These are phyloP conservation scores for Lepetodrilus schrolli DNA, from an alignment of 2,888 invertebrate species.

Conservation along the genomic window DNA sequence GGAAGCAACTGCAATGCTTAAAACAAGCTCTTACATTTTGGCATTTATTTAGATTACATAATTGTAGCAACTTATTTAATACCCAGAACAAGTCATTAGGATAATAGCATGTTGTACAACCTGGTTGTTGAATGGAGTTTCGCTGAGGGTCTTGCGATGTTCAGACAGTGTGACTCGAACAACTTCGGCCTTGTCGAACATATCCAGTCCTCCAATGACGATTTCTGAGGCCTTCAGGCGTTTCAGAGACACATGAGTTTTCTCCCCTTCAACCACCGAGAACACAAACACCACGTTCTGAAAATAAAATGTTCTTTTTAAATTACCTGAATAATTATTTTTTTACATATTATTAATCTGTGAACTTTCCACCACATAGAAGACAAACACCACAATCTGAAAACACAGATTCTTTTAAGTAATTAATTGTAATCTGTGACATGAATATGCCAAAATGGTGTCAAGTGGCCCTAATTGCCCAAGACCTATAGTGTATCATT, in stretches of 20 bases:
- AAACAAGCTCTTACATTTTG: neutral
- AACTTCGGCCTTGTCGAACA: slow-evolving; percentile 72
- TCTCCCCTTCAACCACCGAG: slow-evolving; percentile 61
- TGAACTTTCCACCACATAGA: too few species aligned
- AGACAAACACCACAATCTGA: too few species aligned
- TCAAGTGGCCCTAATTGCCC: too few species aligned
- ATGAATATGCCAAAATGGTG: too few species aligned
- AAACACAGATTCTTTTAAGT: too few species aligned
- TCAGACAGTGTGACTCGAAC: slow-evolving; percentile 66
- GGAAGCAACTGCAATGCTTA: neutral
- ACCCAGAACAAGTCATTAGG: too few species aligned
- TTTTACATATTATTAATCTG: too few species aligned
- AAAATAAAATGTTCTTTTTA: slow-evolving; percentile 21
- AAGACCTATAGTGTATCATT: too few species aligned
- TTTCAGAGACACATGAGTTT: slow-evolving; percentile 57
- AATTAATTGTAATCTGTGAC: too few species aligned
- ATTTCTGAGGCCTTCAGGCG: slow-evolving; percentile 50
- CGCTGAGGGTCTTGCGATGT: slow-evolving; percentile 74
- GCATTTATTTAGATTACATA: neutral
- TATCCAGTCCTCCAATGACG: slow-evolving; percentile 64
- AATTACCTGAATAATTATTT: too few species aligned
- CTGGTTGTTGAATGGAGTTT: slow-evolving; percentile 76
- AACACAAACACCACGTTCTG: slow-evolving; percentile 73
- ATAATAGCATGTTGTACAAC: too few species aligned
- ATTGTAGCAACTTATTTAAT: too few species aligned